These are phyloP conservation scores for Gambelia wislizenii DNA, from an alignment of 2,797 vertebrate genomes.

Conservation along the genomic window DNA sequence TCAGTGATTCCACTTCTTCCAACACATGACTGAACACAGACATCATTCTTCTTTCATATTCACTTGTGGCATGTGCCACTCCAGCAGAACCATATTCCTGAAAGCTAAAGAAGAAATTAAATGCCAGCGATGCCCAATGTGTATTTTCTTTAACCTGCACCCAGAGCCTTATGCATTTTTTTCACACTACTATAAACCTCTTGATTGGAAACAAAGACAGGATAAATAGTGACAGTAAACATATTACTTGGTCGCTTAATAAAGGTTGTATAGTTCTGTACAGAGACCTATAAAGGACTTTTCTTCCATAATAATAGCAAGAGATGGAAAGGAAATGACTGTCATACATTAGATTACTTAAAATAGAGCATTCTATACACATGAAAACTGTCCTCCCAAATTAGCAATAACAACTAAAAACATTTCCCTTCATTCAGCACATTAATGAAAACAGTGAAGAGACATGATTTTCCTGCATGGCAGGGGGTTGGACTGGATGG, in stretches of 20 bases:
- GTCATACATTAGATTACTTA: too few species aligned
- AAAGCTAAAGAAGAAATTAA: constrained; percentile 81
- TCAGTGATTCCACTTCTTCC: constrained; percentile 93
- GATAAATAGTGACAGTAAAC: not conserved
- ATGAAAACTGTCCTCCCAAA: too few species aligned
- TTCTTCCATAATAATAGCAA: too few species aligned
- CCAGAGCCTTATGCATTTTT: not conserved
- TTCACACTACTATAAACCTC: not conserved
- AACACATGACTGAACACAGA: constrained; percentile 92
- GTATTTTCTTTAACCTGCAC: not conserved
- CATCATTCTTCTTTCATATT: constrained; percentile 95
- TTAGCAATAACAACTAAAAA: too few species aligned
- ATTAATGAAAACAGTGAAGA: too few species aligned
- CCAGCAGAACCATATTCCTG: constrained; percentile 90
- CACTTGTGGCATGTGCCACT: constrained; percentile 89
- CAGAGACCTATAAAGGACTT: too few species aligned
- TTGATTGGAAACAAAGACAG: not conserved
- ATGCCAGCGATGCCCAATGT: not conserved
- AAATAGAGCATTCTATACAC: too few species aligned
- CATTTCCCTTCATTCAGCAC: too few species aligned
- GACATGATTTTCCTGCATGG: too few species aligned
- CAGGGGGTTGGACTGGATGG: too few species aligned
- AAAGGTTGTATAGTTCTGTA: too few species aligned
- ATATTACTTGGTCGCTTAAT: not conserved
- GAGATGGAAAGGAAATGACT: too few species aligned